A percentile compares a stretch with the other conserved stretches of the same genome.
Evolutionary conservation across 1,140 invertebrate genomes (phyloP).

Genomic region (Aphelenchoides avenae): DNA sequence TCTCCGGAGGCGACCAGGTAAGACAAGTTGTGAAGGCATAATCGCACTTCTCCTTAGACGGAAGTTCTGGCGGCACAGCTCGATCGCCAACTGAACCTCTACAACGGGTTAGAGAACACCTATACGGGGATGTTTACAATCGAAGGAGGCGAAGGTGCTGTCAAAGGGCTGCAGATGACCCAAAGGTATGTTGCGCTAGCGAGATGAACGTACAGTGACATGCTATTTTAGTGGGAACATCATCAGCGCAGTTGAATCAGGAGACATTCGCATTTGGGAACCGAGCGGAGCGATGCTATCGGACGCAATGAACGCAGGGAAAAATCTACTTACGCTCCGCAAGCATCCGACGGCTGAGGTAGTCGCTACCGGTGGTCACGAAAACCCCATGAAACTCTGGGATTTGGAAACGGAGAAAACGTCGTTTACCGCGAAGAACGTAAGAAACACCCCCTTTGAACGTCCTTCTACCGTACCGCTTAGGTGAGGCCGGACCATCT

Average conservation of each 20-base stretch:
- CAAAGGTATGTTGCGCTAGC: conserved; percentile 9
- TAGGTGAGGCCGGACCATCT: conserved; percentile 11
- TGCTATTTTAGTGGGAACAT: conserved; percentile 4
- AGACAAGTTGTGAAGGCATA: background rate
- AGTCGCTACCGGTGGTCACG: conserved; percentile 20
- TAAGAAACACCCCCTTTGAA: background rate
- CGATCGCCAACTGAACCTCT: conserved; percentile 16
- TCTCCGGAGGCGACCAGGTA: conserved; percentile 17
- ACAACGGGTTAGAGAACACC: conserved; percentile 3
- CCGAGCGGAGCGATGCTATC: background rate
- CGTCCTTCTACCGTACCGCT: conserved; percentile 1
- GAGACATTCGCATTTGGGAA: conserved; percentile 7
- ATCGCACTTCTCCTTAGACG: conserved; percentile 3
- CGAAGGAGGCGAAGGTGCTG: conserved; percentile 7
- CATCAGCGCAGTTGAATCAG: conserved; percentile 4
- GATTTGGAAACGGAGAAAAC: conserved; percentile 3
- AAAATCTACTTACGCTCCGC: conserved; percentile 5
- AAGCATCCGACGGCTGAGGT: conserved; percentile 11
- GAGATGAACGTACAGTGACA: background rate
- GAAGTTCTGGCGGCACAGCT: conserved; percentile 13
- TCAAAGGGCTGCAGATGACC: background rate
- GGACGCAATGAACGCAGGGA: conserved; percentile 16
- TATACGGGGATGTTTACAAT: conserved; percentile 13
- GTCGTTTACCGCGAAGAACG: conserved; percentile 22
- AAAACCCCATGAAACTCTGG: conserved; percentile 26